Percentiles rank a stretch among this genome's conserved stretches.
Conservation (phyloP, 2,113 vertebrate genomes). For the Malurus melanocephalus region DNA sequence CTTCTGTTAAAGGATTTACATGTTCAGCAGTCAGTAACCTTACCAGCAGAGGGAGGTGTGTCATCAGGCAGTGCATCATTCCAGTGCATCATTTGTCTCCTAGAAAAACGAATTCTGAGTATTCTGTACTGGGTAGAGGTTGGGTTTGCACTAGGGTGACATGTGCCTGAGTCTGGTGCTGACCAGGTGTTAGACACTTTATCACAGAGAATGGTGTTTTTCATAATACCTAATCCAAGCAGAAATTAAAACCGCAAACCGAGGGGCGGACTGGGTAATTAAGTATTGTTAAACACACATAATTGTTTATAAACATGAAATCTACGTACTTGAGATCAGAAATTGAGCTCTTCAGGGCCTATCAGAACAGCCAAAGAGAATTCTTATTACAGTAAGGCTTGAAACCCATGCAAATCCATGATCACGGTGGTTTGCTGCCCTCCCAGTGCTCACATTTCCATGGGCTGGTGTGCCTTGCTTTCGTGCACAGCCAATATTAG, state of each 20-base stretch:
- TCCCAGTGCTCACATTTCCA: background rate
- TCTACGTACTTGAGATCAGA: background rate
- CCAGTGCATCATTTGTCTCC: background rate
- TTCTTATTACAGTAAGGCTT: background rate
- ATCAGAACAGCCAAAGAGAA: background rate
- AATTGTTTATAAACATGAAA: background rate
- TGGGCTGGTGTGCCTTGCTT: background rate
- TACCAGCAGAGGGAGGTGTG: conserved; percentile 14
- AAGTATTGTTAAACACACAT: background rate
- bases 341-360: background rate
- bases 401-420: background rate
- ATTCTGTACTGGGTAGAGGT: background rate
- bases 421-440: background rate
- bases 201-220: background rate
- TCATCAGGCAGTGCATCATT: background rate
- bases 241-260: background rate
- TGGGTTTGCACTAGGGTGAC: background rate
- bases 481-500: rapidly evolving
- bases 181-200: background rate
- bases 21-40: background rate
- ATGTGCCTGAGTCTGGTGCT: background rate
- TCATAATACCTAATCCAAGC: background rate
- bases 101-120: background rate
- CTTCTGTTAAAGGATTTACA: background rate
- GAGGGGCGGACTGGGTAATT: background rate